Conservation (phyloP, 2,113 vertebrate species). For the Lipotes vexillifer region DNA sequence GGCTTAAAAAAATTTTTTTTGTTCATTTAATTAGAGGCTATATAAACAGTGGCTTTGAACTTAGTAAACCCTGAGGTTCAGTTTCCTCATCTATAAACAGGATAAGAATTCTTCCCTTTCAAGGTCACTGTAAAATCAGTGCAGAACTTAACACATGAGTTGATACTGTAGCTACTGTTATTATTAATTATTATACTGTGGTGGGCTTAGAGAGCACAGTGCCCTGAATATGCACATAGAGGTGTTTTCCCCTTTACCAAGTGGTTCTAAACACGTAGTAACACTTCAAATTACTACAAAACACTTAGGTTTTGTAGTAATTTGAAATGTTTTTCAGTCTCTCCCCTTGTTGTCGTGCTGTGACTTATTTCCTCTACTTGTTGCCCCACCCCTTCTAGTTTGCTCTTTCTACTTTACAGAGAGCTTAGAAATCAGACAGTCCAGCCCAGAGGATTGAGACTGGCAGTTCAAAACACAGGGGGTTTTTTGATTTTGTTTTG, state of each 20-base stretch:
- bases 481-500: too few species aligned
- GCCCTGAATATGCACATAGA: background rate
- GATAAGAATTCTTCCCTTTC: background rate
- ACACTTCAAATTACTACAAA: too few species aligned
- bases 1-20: background rate
- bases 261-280: background rate
- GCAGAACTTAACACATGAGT: background rate
- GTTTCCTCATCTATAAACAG: constrained; percentile 18
- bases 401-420: background rate
- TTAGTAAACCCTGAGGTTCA: background rate
- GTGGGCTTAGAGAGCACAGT: background rate
- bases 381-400: background rate
- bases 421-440: background rate
- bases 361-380: background rate
- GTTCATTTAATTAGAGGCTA: background rate
- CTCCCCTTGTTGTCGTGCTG: background rate
- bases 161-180: background rate
- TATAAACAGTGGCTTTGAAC: background rate
- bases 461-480: background rate
- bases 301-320: background rate
- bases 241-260: background rate
- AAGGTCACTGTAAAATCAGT: constrained; percentile 8
- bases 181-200: background rate
- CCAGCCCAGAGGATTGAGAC: background rate
- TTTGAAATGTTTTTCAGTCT: background rate